Conservation (phyloP, 2,888 invertebrate genomes). For the Ornithoptera alexandrae region DNA sequence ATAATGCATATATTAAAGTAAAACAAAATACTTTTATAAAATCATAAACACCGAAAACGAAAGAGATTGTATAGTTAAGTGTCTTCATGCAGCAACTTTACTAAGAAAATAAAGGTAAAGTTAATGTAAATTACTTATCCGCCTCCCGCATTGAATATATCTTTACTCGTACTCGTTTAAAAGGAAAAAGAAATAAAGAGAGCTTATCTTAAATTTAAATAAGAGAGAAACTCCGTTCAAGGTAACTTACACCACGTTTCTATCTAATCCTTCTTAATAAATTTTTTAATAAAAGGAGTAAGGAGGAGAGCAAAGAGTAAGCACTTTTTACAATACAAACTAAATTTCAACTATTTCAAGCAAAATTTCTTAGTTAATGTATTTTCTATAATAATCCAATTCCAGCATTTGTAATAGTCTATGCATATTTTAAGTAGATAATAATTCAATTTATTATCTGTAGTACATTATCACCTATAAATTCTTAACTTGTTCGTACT, state of each 20-base stretch:
- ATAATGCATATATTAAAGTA: background rate
- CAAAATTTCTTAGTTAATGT: too few relatives aligned
- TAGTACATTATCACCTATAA: too few relatives aligned
- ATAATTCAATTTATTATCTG: too few relatives aligned
- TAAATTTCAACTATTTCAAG: too few relatives aligned
- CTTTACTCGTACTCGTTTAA: slow-evolving; percentile 6
- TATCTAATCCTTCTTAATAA: too few relatives aligned
- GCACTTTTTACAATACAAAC: too few relatives aligned
- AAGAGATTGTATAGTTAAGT: background rate
- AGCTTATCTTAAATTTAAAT: slow-evolving; percentile 23
- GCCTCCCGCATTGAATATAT: background rate
- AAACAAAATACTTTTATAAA: background rate
- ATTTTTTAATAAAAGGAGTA: too few relatives aligned
- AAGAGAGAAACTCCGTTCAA: slow-evolving; percentile 4
- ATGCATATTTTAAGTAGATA: too few relatives aligned
- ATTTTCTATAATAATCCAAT: too few relatives aligned
- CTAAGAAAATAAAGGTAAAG: slow-evolving; percentile 7
- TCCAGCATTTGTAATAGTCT: too few relatives aligned
- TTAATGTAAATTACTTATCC: slow-evolving; percentile 16
- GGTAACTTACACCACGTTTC: slow-evolving; percentile 1
- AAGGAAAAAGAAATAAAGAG: slow-evolving; percentile 9
- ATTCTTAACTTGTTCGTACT: too few relatives aligned
- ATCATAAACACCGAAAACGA: background rate
- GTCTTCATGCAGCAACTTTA: slow-evolving; percentile 1
- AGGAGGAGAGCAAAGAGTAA: too few relatives aligned